Percentiles rank a stretch among this genome's conserved stretches.
Evolutionary conservation across 2,113 vertebrate species (phyloP).

Genomic region (Asarcornis scutulata): DNA sequence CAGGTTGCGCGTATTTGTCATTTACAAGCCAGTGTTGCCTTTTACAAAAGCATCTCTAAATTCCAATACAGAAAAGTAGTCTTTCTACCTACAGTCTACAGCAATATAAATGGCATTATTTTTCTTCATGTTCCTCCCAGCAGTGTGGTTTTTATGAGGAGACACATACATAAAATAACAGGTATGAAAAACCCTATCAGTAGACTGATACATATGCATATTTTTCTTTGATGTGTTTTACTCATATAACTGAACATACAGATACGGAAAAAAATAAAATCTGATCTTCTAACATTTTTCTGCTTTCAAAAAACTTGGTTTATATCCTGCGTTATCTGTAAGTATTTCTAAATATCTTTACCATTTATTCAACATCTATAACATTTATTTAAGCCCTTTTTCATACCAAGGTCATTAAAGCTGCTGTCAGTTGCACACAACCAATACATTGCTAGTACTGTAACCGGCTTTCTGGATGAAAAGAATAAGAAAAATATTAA

Average conservation of each 20-base stretch:
- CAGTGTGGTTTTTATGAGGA: neutral
- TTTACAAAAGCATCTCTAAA: neutral
- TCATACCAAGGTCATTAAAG: neutral
- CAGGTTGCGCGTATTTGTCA: neutral
- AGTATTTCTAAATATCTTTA: neutral
- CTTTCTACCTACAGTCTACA: neutral
- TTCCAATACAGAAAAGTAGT: neutral
- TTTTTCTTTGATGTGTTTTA: neutral
- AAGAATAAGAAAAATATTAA: neutral
- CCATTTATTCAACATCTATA: neutral
- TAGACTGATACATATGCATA: neutral
- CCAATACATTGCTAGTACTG: neutral
- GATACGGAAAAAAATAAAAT: neutral
- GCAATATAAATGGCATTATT: neutral
- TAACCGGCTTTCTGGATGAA: neutral
- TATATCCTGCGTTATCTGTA: neutral
- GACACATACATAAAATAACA: neutral
- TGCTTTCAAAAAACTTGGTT: neutral
- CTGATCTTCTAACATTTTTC: neutral
- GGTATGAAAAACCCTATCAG: neutral
- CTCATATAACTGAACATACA: neutral
- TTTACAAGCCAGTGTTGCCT: neutral
- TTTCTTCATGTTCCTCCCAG: neutral
- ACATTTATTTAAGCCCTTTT: neutral
- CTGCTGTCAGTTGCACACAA: neutral